These are phyloP conservation scores for Agapornis canus DNA, from an alignment of 2,797 vertebrate species.

Conservation along the genomic window DNA sequence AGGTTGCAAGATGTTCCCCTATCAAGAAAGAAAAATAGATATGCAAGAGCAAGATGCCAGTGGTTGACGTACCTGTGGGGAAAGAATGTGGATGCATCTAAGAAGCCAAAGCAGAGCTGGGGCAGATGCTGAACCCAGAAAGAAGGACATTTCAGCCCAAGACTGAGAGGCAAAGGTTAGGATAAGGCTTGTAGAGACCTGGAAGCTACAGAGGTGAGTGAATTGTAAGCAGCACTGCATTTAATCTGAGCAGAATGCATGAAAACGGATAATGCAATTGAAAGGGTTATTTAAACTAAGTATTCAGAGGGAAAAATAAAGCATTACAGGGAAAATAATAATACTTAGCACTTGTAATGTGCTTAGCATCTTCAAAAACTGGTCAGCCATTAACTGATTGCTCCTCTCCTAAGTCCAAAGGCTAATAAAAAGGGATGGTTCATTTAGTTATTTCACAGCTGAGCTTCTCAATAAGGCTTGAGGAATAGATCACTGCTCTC, in stretches of 20 bases:
- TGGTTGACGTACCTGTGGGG: neutral
- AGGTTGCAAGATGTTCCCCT: neutral
- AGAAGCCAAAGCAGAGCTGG: neutral
- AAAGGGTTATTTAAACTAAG: constrained; percentile 53
- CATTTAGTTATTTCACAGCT: constrained; percentile 67
- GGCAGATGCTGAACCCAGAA: neutral
- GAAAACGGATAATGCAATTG: constrained; percentile 25
- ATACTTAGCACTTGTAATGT: constrained; percentile 55
- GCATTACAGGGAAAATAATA: constrained; percentile 47
- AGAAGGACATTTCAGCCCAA: neutral
- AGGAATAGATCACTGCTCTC: constrained; percentile 16
- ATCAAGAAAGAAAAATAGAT: constrained; percentile 10
- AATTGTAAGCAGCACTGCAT: neutral
- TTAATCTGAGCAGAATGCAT: constrained; percentile 31
- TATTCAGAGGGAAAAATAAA: constrained; percentile 55
- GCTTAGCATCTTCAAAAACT: constrained; percentile 56
- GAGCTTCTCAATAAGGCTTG: constrained; percentile 54
- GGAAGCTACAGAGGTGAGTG: neutral
- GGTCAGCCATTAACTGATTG: constrained; percentile 63
- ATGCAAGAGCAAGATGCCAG: neutral
- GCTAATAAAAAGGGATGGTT: constrained; percentile 64
- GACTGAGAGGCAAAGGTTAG: neutral
- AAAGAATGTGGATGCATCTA: neutral
- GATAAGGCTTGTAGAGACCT: neutral
- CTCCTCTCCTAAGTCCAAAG: constrained; percentile 55